Conservation (phyloP, 2,888 invertebrate species). For the Congeria kusceri region DNA sequence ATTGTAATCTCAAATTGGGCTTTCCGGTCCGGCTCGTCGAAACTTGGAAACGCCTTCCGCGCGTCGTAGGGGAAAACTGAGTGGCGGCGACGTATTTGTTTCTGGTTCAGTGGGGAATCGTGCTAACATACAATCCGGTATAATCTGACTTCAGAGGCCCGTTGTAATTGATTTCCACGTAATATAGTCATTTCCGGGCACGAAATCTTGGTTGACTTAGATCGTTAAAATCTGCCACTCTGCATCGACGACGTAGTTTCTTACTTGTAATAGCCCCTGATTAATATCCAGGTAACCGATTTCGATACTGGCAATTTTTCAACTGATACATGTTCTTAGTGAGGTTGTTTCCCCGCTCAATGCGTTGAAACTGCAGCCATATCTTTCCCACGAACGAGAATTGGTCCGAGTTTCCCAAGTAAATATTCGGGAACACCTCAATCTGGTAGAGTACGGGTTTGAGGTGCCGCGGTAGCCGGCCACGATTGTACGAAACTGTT, state of each 20-base stretch:
- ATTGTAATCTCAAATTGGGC: conserved; percentile 93
- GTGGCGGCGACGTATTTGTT: conserved; percentile 90
- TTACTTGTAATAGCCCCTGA: not conserved
- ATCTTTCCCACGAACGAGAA: conserved; percentile 71
- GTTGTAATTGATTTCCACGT: conserved; percentile 89
- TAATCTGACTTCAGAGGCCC: conserved; percentile 88
- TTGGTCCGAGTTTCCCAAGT: conserved; percentile 54
- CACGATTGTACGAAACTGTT: not conserved
- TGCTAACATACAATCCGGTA: conserved; percentile 68
- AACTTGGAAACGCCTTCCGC: conserved; percentile 96
- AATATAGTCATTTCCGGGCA: conserved; percentile 89
- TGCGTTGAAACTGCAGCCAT: conserved; percentile 59
- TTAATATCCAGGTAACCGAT: not conserved
- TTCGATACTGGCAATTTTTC: conserved; percentile 85
- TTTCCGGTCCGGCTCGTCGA: conserved; percentile 95
- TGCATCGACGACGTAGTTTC: conserved; percentile 41
- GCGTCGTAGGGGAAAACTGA: conserved; percentile 96
- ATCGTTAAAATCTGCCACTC: conserved; percentile 85
- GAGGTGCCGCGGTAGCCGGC: conserved; percentile 65
- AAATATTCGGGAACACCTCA: conserved; percentile 75
- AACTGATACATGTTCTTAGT: conserved; percentile 92
- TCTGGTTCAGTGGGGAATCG: conserved; percentile 29
- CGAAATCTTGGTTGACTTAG: conserved; percentile 88
- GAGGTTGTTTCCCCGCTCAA: conserved; percentile 87
- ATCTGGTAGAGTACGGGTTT: conserved; percentile 69